Evolutionary conservation across 2,797 vertebrate species (phyloP), one percentile per base, ranked within the genome.

Genomic region (Megaceryle alcyon): DNA sequence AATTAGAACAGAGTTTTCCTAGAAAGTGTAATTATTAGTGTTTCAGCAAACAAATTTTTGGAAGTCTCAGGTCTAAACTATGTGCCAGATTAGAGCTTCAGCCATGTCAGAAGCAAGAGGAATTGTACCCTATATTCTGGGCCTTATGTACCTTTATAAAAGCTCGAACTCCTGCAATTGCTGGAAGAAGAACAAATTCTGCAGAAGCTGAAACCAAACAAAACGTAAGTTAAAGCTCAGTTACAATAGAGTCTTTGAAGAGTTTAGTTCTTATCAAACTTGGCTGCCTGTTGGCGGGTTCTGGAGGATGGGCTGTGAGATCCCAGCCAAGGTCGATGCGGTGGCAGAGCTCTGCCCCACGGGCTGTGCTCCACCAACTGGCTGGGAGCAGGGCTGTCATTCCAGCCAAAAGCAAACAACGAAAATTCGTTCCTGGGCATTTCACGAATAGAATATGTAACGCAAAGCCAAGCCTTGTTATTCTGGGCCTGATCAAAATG

Each of bases 391-490:
- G 14, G 6, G 46, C 31, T 22, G 6, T 12, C 2, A 0, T 31
- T 7, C 70, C 2, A 1, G 22, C 46, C 12, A 0, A 57, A 57
- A 49, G 3, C 6, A 1, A 44, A 18, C 6, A 5, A 7, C 0
- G 0, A 41, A 5, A 60, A 7, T 48, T 64, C 1, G 0, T 81
- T 92, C 68, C 69, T 53, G 37, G 39, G 33, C 37, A 2, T 59
- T n/a, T 26, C 10, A 17, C 10, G 16, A 64, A 28, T 17, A 31
- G 18, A 43, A 57, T 59, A 76, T 56, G 49, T 31, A 44, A 79
- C 35, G 87, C 63, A 83, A 80, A 86, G 69, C 53, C 1, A 0
- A 72, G 41, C n/a, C 82, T 61, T 64, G 22, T 22, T 37, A 4
- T 61, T 76, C 61, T 65, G 79, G 79, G 89, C 76, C 72, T 51